These are phyloP conservation scores for Cataglyphis hispanica DNA, from an alignment of 1,140 invertebrate genomes.

Conservation along the genomic window DNA sequence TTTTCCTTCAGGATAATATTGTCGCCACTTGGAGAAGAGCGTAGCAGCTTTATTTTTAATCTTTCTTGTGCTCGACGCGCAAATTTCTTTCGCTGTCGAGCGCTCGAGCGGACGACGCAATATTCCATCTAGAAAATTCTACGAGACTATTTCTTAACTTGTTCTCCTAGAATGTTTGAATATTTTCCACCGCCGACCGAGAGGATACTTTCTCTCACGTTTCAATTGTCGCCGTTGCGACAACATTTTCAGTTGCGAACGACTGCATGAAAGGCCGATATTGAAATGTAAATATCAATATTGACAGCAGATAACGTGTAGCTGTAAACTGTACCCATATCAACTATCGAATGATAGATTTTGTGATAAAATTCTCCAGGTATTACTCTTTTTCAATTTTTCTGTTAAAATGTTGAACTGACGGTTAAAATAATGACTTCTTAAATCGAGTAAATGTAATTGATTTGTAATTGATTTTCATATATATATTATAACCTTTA, in stretches of 20 bases:
- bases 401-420: background rate
- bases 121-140: slow-evolving; percentile 37
- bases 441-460: background rate
- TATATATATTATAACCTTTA: background rate
- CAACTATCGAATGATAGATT: background rate
- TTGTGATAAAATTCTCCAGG: background rate
- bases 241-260: slow-evolving; percentile 51
- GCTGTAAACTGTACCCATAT: slow-evolving; percentile 4
- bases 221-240: background rate
- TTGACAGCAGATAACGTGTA: slow-evolving; percentile 17
- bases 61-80: slow-evolving; percentile 16
- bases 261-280: slow-evolving; percentile 33
- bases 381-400: background rate
- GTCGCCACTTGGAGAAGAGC: slow-evolving; percentile 37
- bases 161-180: slow-evolving; percentile 30
- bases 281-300: slow-evolving; percentile 41
- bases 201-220: background rate
- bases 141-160: background rate
- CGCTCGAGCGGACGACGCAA: slow-evolving; percentile 9
- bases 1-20: slow-evolving; percentile 45
- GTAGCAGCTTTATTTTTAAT: slow-evolving; percentile 29
- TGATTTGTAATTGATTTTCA: background rate
- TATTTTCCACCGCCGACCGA: background rate
- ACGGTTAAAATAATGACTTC: too few species aligned
- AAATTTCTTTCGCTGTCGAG: slow-evolving; percentile 23